phyloP scores from a whole-genome alignment of 2,113 vertebrate genomes.

The Agapornis roseicollis region DNA sequence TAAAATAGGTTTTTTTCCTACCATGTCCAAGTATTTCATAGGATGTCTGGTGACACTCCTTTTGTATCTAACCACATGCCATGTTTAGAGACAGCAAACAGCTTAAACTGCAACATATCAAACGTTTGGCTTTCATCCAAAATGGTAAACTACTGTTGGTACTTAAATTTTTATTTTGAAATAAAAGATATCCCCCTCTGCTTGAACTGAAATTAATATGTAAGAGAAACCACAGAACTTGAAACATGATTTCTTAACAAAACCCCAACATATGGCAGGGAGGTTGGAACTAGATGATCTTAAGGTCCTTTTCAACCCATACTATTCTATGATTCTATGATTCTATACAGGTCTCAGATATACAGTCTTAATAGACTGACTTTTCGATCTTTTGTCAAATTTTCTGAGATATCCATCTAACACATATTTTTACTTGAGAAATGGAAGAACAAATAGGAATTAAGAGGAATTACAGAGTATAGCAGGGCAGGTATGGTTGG shows the following conservation, averaged over 20 bases:
- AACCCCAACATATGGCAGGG: accelerated
- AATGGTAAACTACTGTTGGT: not conserved
- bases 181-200: not conserved
- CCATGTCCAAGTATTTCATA: not conserved
- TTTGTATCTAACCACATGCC: not conserved
- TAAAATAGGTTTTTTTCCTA: not conserved
- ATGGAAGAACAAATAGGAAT: not conserved
- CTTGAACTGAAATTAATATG: not conserved
- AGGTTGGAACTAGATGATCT: no score
- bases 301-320: no score
- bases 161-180: not conserved
- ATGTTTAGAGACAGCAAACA: not conserved
- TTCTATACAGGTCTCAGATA: accelerated
- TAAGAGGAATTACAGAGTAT: not conserved
- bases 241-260: not conserved
- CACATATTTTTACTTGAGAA: not conserved
- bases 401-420: not conserved
- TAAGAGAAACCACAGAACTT: not conserved
- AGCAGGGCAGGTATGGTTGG: not conserved
- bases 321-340: no score
- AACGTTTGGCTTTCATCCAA: not conserved
- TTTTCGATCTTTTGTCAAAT: not conserved
- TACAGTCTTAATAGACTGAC: not conserved
- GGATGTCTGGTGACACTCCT: not conserved
- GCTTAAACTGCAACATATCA: not conserved